A percentile compares a stretch with the other conserved stretches of the same genome.
Evolutionary conservation across 2,113 vertebrate species (phyloP).

Genomic region (Sminthopsis crassicaudata): DNA sequence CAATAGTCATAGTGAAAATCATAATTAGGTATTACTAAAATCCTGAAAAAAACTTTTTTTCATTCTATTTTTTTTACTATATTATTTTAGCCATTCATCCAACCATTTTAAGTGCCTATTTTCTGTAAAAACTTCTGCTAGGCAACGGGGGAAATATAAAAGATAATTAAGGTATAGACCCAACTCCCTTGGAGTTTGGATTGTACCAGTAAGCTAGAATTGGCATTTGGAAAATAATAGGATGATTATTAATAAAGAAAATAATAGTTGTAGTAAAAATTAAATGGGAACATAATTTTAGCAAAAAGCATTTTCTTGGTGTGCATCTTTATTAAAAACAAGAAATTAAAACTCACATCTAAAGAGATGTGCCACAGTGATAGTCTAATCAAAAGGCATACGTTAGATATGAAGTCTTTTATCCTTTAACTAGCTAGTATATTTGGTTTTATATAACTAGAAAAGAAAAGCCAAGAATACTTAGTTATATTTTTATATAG

Average conservation of each 20-base stretch:
- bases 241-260: conserved; percentile 69
- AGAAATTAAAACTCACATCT: conserved; percentile 59
- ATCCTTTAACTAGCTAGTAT: neutral
- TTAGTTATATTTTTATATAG: neutral
- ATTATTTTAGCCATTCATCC: conserved; percentile 33
- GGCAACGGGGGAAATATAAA: neutral
- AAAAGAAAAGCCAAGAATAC: neutral
- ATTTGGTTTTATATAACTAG: neutral
- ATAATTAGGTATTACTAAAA: conserved; percentile 73
- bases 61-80: conserved; percentile 66
- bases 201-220: neutral
- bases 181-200: neutral
- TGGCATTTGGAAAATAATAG: conserved; percentile 60
- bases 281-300: conserved; percentile 61
- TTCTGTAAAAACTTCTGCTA: neutral
- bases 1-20: conserved; percentile 69
- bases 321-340: conserved; percentile 58
- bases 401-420: neutral
- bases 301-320: conserved; percentile 60
- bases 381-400: neutral
- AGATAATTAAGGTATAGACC: neutral
- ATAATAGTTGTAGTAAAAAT: conserved; percentile 66
- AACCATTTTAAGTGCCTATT: neutral
- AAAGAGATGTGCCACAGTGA: conserved; percentile 23
- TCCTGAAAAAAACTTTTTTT: conserved; percentile 65